These are phyloP conservation scores for Arizona elegans DNA, from an alignment of 2,113 vertebrate genomes.

Conservation along the genomic window DNA sequence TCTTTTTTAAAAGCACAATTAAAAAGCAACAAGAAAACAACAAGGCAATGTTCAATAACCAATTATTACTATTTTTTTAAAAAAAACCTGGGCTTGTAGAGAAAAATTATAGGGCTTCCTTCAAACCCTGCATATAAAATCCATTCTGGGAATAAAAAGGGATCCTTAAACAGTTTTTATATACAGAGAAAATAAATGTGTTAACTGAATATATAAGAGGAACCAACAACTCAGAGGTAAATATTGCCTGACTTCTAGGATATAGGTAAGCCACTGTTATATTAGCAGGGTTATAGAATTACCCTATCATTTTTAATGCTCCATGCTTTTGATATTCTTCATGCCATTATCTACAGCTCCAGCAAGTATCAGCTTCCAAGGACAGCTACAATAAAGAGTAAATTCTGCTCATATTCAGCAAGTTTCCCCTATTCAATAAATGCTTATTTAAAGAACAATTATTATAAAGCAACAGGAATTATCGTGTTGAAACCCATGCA, in stretches of 20 bases:
- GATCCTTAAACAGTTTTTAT: background rate
- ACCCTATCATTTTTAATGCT: background rate
- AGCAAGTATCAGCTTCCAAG: background rate
- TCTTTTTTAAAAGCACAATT: background rate
- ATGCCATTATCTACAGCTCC: background rate
- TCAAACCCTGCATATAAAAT: background rate
- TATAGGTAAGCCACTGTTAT: background rate
- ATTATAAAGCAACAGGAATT: background rate
- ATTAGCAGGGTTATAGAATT: background rate
- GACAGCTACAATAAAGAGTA: background rate
- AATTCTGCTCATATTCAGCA: background rate
- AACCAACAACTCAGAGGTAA: background rate
- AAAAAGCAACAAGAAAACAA: background rate
- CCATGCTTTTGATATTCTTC: background rate
- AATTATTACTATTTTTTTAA: background rate
- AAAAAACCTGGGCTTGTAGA: background rate
- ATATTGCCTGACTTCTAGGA: background rate
- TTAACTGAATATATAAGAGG: background rate
- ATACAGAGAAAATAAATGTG: background rate
- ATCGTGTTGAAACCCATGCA: background rate
- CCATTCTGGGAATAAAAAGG: background rate
- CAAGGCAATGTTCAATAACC: background rate
- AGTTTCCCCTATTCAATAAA: background rate
- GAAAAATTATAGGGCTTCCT: background rate
- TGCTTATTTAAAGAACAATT: background rate